phyloP scores from a whole-genome alignment of 92 coral and sea anemone genomes.

The Porites cylindrica region DNA sequence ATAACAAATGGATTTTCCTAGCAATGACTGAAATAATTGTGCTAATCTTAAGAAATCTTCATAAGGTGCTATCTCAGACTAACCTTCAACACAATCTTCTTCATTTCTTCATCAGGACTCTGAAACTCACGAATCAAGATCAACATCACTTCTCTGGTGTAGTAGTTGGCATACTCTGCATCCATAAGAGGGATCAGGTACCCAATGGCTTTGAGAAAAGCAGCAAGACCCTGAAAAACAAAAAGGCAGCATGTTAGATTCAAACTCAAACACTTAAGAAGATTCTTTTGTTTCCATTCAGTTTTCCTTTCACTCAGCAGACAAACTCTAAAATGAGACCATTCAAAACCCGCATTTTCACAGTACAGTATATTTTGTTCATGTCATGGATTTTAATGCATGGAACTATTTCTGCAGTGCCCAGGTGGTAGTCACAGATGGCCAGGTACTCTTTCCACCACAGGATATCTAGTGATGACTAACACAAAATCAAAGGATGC shows the following conservation, averaged over 20 bases:
- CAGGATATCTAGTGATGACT: too few species aligned
- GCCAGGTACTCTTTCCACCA: too few species aligned
- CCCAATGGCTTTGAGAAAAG: constrained; percentile 98
- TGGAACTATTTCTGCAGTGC: too few species aligned
- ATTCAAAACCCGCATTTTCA: too few species aligned
- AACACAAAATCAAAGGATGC: too few species aligned
- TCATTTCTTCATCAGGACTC: constrained; percentile 99
- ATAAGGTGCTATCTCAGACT: not conserved
- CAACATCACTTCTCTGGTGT: constrained; percentile 99
- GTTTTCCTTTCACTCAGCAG: not conserved
- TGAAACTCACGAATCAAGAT: constrained; percentile 99
- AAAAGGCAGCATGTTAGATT: not conserved
- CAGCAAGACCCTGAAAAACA: constrained; percentile 92
- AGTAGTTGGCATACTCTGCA: constrained; percentile 99
- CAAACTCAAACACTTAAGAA: too few species aligned
- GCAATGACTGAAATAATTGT: not conserved
- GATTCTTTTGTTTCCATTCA: not conserved
- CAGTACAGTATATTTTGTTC: too few species aligned
- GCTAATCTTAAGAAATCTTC: not conserved
- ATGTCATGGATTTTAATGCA: too few species aligned
- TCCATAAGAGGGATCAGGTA: constrained; percentile 99
- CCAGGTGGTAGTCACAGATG: too few species aligned
- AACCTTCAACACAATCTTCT: constrained; percentile 98
- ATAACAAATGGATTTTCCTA: too few species aligned
- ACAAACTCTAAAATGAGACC: not conserved